Conservation (phyloP, 2,113 vertebrate genomes). For the Scomber japonicus region DNA sequence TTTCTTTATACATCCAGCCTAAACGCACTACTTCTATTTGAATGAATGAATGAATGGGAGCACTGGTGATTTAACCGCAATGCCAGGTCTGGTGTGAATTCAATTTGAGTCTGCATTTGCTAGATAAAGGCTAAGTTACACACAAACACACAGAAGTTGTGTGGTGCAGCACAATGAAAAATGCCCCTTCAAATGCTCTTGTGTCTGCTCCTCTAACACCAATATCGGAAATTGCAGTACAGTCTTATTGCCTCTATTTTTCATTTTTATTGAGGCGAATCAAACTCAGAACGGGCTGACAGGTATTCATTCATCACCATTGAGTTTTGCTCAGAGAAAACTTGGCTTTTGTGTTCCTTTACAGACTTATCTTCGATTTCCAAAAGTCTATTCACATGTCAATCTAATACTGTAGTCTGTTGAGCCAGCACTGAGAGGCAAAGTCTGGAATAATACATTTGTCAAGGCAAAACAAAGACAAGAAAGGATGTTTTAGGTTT, state of each 20-base stretch:
- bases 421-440: neutral
- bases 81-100: too few relatives aligned
- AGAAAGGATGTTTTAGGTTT: neutral
- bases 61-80: too few relatives aligned
- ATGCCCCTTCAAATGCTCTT: neutral
- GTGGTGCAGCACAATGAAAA: slow-evolving; percentile 1
- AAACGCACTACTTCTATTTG: too few relatives aligned
- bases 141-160: neutral
- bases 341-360: neutral
- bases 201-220: neutral
- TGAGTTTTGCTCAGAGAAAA: neutral
- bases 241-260: slow-evolving; percentile 9
- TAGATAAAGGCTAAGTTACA: neutral
- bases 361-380: slow-evolving; percentile 12
- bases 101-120: neutral
- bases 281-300: neutral
- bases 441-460: slow-evolving; percentile 18
- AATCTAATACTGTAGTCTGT: slow-evolving; percentile 3
- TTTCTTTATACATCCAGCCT: too few relatives aligned
- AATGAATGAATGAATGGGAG: too few relatives aligned
- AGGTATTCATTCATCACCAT: slow-evolving; percentile 26
- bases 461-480: slow-evolving; percentile 31
- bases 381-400: slow-evolving; percentile 39
- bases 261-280: neutral
- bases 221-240: slow-evolving; percentile 23